Evolutionary conservation across 2,888 invertebrate genomes (phyloP).

Genomic region (Piscicola geometra): DNA sequence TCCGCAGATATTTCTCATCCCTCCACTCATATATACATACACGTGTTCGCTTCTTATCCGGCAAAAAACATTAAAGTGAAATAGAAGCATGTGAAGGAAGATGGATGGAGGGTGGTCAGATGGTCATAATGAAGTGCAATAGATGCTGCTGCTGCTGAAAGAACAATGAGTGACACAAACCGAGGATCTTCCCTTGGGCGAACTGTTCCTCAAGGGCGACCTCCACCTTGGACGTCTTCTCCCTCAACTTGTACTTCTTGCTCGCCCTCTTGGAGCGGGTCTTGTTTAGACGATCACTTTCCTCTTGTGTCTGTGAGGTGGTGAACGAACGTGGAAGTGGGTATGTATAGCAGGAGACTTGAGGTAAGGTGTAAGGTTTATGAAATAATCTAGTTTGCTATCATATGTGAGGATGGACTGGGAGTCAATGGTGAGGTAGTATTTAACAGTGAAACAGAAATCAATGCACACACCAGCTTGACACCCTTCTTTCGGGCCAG

Average conservation of each 20-base stretch:
- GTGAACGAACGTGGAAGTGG: not conserved
- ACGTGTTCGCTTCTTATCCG: not conserved
- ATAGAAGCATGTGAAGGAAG: too few species aligned
- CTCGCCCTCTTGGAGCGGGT: constrained; percentile 85
- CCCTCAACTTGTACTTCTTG: constrained; percentile 86
- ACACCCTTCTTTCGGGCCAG: constrained; percentile 89
- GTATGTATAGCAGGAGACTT: too few species aligned
- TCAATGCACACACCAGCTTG: constrained; percentile 66
- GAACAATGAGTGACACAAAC: too few species aligned
- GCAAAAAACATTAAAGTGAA: too few species aligned
- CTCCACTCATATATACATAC: not conserved
- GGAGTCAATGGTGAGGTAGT: too few species aligned
- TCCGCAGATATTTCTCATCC: not conserved
- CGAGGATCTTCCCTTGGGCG: constrained; percentile 82
- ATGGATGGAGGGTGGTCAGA: too few species aligned
- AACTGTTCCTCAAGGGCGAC: constrained; percentile 91
- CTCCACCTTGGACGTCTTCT: constrained; percentile 88
- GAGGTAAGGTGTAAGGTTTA: too few species aligned
- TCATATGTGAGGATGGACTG: too few species aligned
- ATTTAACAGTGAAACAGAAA: not conserved
- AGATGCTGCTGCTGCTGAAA: too few species aligned
- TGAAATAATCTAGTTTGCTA: too few species aligned
- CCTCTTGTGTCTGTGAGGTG: constrained; percentile 60
- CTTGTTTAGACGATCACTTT: constrained; percentile 87
- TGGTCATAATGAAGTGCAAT: too few species aligned